Evolutionary conservation across 35 echinoderm and acorn worm species (phyloP).

Genomic region (Holothuria glaberrima): DNA sequence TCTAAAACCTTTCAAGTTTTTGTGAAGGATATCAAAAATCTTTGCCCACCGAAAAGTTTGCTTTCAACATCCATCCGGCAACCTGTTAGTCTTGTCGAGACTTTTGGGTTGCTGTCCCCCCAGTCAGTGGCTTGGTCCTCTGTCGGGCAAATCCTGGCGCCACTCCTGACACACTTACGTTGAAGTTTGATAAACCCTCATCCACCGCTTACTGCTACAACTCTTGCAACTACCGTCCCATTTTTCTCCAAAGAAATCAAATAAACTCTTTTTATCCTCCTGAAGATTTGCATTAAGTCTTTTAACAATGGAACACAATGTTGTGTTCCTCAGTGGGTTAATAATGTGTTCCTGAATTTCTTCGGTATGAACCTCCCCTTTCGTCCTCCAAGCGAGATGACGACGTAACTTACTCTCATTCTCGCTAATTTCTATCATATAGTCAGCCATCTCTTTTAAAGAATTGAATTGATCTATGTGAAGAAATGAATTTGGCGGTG

Average conservation of each 20-base stretch:
- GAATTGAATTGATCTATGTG: slow-evolving; percentile 54
- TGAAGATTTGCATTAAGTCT: not conserved
- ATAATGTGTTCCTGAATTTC: slow-evolving; percentile 53
- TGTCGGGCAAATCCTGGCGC: too few relatives aligned
- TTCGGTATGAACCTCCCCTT: slow-evolving; percentile 11
- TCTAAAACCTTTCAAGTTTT: too few relatives aligned
- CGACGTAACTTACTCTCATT: slow-evolving; percentile 27
- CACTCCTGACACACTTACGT: not conserved
- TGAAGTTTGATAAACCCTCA: slow-evolving; percentile 1
- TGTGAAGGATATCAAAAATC: too few relatives aligned
- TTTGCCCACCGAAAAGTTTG: too few relatives aligned
- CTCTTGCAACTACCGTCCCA: slow-evolving; percentile 29
- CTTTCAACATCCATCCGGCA: too few relatives aligned
- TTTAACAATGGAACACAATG: slow-evolving; percentile 28
- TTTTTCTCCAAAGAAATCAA: slow-evolving; percentile 31
- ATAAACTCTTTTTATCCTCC: not conserved
- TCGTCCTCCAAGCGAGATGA: slow-evolving; percentile 17
- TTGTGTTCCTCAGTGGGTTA: slow-evolving; percentile 38
- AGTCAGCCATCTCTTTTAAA: slow-evolving; percentile 33
- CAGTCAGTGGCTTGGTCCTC: too few relatives aligned
- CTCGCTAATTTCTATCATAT: slow-evolving; percentile 7
- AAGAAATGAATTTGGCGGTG: slow-evolving; percentile 38
- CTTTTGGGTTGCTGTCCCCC: too few relatives aligned
- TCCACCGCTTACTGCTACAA: slow-evolving; percentile 39
- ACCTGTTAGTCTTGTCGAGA: too few relatives aligned